phyloP scores from a whole-genome alignment of 2,888 invertebrate species.

The Noctua fimbriata region DNA sequence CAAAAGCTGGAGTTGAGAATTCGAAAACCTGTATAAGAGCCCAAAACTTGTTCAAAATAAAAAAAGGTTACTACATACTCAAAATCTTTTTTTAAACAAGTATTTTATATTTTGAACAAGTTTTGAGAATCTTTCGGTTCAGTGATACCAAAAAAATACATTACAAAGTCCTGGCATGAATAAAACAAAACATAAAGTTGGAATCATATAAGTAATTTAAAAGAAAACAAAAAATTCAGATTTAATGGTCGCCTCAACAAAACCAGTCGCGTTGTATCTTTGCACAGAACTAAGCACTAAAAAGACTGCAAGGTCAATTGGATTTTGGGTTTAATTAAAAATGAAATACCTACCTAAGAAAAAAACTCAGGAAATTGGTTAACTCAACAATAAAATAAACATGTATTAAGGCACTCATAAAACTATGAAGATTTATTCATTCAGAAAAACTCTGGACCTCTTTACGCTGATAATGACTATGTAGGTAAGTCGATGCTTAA shows the following conservation, averaged over 20 bases:
- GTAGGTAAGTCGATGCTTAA: neutral
- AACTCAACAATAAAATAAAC: neutral
- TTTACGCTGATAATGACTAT: neutral
- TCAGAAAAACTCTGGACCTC: neutral
- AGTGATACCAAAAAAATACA: constrained; percentile 3
- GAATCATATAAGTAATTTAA: neutral
- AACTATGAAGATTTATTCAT: neutral
- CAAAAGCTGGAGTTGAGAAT: neutral
- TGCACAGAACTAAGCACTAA: neutral
- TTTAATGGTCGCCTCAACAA: neutral
- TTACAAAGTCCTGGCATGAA: neutral
- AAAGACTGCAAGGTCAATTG: neutral
- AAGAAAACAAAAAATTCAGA: constrained; percentile 17
- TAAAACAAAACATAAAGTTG: constrained; percentile 1
- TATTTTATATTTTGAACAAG: neutral
- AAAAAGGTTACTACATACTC: neutral
- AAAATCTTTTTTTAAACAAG: neutral
- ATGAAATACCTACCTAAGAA: neutral
- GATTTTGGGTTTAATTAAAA: constrained; percentile 6
- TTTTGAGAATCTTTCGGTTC: constrained; percentile 3
- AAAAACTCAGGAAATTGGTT: neutral
- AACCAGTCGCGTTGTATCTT: constrained; percentile 16
- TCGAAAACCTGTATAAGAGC: neutral
- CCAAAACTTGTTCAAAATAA: neutral
- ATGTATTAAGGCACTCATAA: neutral